Evolutionary conservation across 2,888 invertebrate species (phyloP), one percentile per base, ranked within the genome.

Genomic region (Scaptomyza flava): DNA sequence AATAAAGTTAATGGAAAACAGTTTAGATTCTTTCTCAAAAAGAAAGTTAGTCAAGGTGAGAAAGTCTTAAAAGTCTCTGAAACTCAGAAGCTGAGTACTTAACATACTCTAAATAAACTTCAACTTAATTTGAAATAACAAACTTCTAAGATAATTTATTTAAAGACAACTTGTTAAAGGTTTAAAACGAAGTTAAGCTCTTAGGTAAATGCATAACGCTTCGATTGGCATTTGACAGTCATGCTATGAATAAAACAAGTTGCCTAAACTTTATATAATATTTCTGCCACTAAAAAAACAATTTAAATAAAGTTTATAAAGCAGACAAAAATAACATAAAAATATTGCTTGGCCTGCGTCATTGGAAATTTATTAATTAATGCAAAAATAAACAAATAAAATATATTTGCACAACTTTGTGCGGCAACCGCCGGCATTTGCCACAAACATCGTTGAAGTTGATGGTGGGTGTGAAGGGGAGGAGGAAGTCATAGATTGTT

Each of bases 401-500:
- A 38, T 8, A 34, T n/a, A 3, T 20, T 68, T 52, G 57, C 64
- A 59, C 8, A 79, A 72, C 72, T 43, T 53, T 56, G 38, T 86
- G 34, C 58, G 57, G 64, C 60, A 76, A 79, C 50, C 62, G 60
- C 3, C 27, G 47, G 54, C 46, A 42, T 70, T 76, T 59, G 66
- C 61, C 56, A 53, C 11, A 63, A 69, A 74, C 78, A 65, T 63
- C 69, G 77, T 74, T 81, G 64, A 62, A 71, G 41, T 50, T 17
- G 20, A 54, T 23, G 17, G 17, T 17, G 17, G 17, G 1, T 17
- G 1, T 17, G 17, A 17, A 17, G 14, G 27, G 52, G 47, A 47
- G 54, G 33, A 43, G 27, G 57, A 42, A 43, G 43, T 38, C 47
- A 43, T 33, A 6, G n/a, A 45, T 42, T 43, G 6, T n/a, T 23